phyloP scores from a whole-genome alignment of 2,113 vertebrate species.

The Stictonetta naevosa region DNA sequence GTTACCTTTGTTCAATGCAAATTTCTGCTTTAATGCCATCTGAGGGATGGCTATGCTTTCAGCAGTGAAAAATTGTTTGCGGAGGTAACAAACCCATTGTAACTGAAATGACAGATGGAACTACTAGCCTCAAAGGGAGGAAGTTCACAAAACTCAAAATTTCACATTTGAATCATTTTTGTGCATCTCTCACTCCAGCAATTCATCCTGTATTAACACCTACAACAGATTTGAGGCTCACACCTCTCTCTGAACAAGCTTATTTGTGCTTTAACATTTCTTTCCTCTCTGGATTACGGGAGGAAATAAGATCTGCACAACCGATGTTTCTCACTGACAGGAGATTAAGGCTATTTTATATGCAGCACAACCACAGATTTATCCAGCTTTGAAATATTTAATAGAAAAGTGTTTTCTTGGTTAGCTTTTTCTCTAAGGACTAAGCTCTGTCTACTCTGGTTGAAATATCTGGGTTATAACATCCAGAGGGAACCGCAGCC shows the following conservation, averaged over 20 bases:
- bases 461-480: background rate
- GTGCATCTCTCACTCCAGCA: background rate
- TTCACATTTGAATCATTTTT: background rate
- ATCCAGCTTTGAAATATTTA: background rate
- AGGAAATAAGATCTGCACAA: background rate
- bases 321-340: background rate
- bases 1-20: background rate
- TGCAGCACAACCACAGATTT: background rate
- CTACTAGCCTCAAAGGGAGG: background rate
- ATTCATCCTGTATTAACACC: background rate
- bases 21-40: background rate
- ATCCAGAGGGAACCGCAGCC: background rate
- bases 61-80: slow-evolving; percentile 14
- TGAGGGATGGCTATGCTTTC: background rate
- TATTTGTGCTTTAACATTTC: background rate
- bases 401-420: background rate
- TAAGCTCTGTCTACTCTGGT: background rate
- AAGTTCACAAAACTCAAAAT: background rate
- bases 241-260: background rate
- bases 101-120: background rate
- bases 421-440: background rate
- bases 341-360: background rate
- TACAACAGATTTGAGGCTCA: background rate
- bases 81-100: background rate
- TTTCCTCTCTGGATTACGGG: background rate